Evolutionary conservation across 2,888 invertebrate species (phyloP), one percentile per base, ranked within the genome.

Genomic region (Barypeithes pellucidus): DNA sequence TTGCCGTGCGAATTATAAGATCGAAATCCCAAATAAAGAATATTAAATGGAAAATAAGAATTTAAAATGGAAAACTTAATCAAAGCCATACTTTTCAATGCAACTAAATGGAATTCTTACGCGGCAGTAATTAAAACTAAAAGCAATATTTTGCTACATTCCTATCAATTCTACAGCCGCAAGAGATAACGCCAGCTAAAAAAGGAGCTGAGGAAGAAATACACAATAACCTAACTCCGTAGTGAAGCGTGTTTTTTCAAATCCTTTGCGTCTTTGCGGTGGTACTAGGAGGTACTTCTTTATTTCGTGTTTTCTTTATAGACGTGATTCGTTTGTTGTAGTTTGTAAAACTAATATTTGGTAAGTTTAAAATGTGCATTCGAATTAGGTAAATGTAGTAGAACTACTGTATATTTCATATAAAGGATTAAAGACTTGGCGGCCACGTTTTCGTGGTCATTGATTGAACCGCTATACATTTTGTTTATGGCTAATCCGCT

Each of bases 231-330:
- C 52, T 22, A 52, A 52, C 14, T 29, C 14, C 7, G 11, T 14
- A 29, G 14, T 29, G 29, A 52, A n/a, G 52, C 52, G 52, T 52
- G 52, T 52, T 52, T 52, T 52, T 14, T 22, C 4, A 47, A 47
- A 47, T 43, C n/a, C 29, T 29, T 52, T 29, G 52, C 52, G 29
- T 29, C 52, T 24, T 14, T 7, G 52, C 20, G 29, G 52, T 52
- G 52, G 52, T 52, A 29, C 52, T 29, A 29, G n/a, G 24, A 52
- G 24, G 24, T 52, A 52, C 24, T 52, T 52, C 52, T 29, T 18
- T 29, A 24, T 52, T 52, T 29, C 29, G 50, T 29, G n/a, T 29
- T 9, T 14, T 52, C 9, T n/a, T 29, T 12, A 52, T 12, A 20
- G 14, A 14, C n/a, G n/a, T 22, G 18, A 12, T 8, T 29, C 29